These are phyloP conservation scores for Elgaria multicarinata DNA, from an alignment of 2,113 vertebrate genomes.

Conservation along the genomic window DNA sequence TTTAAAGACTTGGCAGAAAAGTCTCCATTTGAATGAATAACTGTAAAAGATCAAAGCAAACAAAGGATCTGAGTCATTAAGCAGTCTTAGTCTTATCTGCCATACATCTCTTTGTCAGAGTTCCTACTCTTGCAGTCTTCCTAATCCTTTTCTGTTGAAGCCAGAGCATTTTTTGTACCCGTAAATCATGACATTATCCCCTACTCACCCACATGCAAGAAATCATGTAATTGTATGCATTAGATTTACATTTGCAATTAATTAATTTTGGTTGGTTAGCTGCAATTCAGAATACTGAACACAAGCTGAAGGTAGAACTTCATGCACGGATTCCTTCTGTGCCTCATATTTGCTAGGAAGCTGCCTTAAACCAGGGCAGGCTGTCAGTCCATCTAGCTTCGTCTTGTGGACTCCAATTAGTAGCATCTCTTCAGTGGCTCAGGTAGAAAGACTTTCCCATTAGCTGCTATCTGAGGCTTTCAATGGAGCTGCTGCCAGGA, in stretches of 20 bases:
- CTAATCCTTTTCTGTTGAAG: slow-evolving; percentile 13
- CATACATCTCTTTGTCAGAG: slow-evolving; percentile 6
- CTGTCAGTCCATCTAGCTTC: not conserved
- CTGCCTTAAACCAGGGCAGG: no score
- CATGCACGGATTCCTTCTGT: not conserved
- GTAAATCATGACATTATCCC: slow-evolving; percentile 1
- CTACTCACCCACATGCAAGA: not conserved
- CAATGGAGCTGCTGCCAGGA: not conserved
- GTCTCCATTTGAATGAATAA: slow-evolving; percentile 33
- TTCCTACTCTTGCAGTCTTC: not conserved
- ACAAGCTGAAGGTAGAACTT: not conserved
- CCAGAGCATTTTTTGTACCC: slow-evolving; percentile 18
- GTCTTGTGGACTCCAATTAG: not conserved
- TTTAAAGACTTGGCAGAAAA: slow-evolving; percentile 56
- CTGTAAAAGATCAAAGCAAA: slow-evolving; percentile 53
- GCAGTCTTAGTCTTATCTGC: slow-evolving; percentile 15
- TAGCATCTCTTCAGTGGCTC: not conserved
- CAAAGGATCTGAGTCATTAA: slow-evolving; percentile 22
- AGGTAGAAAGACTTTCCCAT: not conserved
- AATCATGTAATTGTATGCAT: not conserved
- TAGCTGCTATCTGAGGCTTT: no score
- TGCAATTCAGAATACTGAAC: not conserved
- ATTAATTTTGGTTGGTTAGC: not conserved
- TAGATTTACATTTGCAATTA: not conserved
- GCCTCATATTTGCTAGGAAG: not conserved